phyloP scores from a whole-genome alignment of 2,797 vertebrate species.

The Spinus pinus region DNA sequence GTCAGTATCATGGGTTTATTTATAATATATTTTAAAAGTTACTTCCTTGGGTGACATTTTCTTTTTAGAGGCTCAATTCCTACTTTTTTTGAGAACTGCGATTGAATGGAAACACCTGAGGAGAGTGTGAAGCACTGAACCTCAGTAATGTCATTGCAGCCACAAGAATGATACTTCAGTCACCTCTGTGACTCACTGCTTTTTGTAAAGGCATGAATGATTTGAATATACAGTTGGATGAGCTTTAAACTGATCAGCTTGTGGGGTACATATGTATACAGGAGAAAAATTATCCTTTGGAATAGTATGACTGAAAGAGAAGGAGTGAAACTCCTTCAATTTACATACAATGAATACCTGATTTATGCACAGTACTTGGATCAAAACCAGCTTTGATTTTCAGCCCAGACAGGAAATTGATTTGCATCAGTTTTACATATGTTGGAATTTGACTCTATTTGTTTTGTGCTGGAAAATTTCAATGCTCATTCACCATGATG shows the following conservation, averaged over 20 bases:
- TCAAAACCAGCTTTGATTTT: slow-evolving; percentile 52
- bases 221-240: not conserved
- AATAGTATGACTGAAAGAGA: slow-evolving; percentile 32
- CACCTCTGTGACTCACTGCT: not conserved
- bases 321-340: slow-evolving; percentile 21
- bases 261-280: not conserved
- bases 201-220: slow-evolving; percentile 10
- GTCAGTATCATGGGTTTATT: not conserved
- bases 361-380: slow-evolving; percentile 47
- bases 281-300: slow-evolving; percentile 4
- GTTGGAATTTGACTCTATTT: slow-evolving; percentile 30
- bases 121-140: not conserved
- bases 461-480: slow-evolving; percentile 24
- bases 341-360: slow-evolving; percentile 53
- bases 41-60: not conserved
- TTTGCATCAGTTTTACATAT: slow-evolving; percentile 54
- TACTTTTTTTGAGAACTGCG: not conserved
- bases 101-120: not conserved
- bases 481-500: not conserved
- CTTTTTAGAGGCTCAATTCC: not conserved
- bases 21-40: not conserved
- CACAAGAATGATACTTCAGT: not conserved
- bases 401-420: slow-evolving; percentile 60
- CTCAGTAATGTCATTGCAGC: not conserved
- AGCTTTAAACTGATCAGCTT: slow-evolving; percentile 10